Base-by-base conservation (phyloP, 2,113 vertebrate genomes). In the Cynocephalus volans region DNA sequence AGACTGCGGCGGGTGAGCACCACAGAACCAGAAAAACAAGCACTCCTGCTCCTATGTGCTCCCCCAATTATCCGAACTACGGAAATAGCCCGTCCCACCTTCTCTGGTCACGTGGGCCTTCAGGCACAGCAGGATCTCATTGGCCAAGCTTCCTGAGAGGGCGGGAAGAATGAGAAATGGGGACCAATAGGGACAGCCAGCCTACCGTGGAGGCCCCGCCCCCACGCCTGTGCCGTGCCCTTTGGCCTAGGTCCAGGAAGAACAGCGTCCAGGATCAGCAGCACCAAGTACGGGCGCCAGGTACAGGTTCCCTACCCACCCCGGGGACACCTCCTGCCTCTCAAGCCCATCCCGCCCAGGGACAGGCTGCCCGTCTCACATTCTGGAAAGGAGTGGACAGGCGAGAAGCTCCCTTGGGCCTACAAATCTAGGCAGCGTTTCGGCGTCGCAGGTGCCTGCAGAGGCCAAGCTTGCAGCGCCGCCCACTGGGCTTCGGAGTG, bases 201-300 rank as follows among this genome's bases (percentile, higher is more conserved):
- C 21, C 8, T 2, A 17, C 21, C 0, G 28, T 4, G 0, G 10
- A 70, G 56, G 18, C 3, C 13, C 23, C 3, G 9, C 11, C 15
- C 15, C 48, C 0, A 1, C 36, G 14, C 89, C 1, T 85, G 96
- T 60, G 31, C 85, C 45, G 52, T 41, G 10, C 7, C 4, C 6
- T 87, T 26, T 2, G 45, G 31, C 60, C 26, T 3, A 13, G 6
- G 8, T 17, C 5, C 4, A 0, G 21, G 1, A 52, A 26, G 41
- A 13, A n/a, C 9, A 2, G 2, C 0, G 5, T 67, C 6, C 48
- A 0, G 8, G 31, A 5, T 12, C 7, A 7, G 1, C 0, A 4
- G 26, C 5, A 3, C 8, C 14, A 1, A 33, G 85, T 23, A 31
- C 18, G 1, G 11, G 7, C 5, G 4, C 8, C 14, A 1, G 41